Percentiles rank a stretch among this genome's conserved stretches.
Conservation (phyloP, 2,113 vertebrate species). For the Ursus arctos region DNA sequence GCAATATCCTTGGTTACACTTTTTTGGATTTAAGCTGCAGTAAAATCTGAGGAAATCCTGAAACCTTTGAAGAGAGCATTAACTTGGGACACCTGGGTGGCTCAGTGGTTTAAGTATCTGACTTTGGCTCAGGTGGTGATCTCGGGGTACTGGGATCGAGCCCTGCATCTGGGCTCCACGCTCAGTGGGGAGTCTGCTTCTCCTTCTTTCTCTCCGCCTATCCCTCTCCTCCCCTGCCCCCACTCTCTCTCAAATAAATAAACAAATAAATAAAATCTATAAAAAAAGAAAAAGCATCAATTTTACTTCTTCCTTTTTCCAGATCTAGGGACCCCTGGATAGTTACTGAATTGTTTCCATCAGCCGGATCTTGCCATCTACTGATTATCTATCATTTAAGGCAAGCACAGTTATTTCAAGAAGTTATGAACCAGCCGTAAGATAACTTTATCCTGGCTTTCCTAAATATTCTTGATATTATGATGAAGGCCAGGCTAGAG, state of each 20-base stretch:
- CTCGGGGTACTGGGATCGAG: not conserved
- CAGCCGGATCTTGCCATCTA: not conserved
- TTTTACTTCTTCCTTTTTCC: constrained; percentile 5
- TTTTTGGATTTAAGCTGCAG: not conserved
- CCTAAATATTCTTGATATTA: not conserved
- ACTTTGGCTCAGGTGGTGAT: not conserved
- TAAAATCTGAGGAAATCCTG: constrained; percentile 19
- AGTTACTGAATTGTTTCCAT: not conserved
- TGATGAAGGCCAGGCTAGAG: not conserved
- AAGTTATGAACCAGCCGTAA: not conserved
- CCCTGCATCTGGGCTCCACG: not conserved
- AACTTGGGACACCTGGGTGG: not conserved
- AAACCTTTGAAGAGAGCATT: constrained; percentile 6
- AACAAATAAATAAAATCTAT: not conserved
- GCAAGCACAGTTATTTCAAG: not conserved
- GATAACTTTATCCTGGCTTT: not conserved
- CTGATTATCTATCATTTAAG: not conserved
- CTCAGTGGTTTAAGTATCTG: not conserved
- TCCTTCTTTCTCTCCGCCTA: not conserved
- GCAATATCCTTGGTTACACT: not conserved
- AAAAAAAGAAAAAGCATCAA: not conserved
- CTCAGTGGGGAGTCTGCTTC: not conserved
- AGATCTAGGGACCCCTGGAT: not conserved
- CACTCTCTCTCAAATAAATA: not conserved
- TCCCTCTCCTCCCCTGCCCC: not conserved